Evolutionary conservation across 2,113 vertebrate species (phyloP).

Genomic region (Megaceryle maxima): DNA sequence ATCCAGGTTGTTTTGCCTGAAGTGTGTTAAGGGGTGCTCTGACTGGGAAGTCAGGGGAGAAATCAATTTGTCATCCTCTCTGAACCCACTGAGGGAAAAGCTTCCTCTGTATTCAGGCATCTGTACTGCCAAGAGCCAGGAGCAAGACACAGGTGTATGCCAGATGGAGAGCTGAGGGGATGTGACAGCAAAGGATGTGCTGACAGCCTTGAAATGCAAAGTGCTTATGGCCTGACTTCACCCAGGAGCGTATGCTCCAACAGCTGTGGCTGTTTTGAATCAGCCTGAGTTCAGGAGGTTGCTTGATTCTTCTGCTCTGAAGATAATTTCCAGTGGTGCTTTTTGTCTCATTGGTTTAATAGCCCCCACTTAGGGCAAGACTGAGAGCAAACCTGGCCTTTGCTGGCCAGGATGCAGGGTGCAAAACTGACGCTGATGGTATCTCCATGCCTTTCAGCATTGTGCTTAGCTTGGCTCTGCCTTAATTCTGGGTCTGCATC

Average conservation of each 20-base stretch:
- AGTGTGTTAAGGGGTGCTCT: neutral
- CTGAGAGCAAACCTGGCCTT: neutral
- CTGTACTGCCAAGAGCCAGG: neutral
- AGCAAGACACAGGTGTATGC: neutral
- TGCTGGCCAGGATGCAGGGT: rapidly evolving
- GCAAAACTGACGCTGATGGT: neutral
- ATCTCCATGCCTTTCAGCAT: rapidly evolving
- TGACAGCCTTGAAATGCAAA: conserved; percentile 25
- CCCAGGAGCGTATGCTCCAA: neutral
- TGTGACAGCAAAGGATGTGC: conserved; percentile 11
- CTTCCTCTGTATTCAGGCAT: neutral
- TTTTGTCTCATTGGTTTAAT: neutral
- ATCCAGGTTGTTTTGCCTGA: neutral
- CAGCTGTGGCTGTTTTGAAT: neutral
- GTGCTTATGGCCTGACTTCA: conserved; percentile 6
- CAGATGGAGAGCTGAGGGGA: conserved; percentile 13
- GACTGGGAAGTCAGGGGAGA: neutral
- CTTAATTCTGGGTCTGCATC: neutral
- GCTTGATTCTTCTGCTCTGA: neutral
- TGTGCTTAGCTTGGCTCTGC: rapidly evolving
- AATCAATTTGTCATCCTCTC: neutral
- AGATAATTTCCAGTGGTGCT: neutral
- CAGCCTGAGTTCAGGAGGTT: neutral
- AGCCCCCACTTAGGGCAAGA: neutral
- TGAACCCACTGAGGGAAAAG: neutral